Evolutionary conservation across 2,797 vertebrate genomes (phyloP), one percentile per base, ranked within the genome.

Genomic region (Sandelia bainsii): DNA sequence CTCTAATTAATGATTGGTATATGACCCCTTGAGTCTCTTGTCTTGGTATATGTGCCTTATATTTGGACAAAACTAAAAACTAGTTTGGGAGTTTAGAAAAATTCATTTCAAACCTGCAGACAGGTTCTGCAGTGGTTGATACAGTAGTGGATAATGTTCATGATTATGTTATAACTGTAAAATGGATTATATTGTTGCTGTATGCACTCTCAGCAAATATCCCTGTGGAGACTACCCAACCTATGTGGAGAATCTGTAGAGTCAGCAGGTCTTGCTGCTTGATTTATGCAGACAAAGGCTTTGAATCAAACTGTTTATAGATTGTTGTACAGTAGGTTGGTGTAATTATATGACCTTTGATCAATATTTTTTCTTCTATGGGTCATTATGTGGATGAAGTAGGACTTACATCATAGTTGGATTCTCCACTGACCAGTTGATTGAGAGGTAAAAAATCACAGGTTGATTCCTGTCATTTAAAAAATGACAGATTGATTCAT

Each of bases 1-100:
- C 57, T 84, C 62, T 74, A 67, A 46, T 75, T 76, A 72, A 75
- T 67, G 23, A 56, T 63, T 72, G 68, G 19, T 54, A 22, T 77
- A 65, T 72, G 32, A 34, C 73, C 67, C 50, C 73, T 68, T 77
- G 73, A 80, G 58, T 53, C 62, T 84, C 54, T 42, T 79, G 53
- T 86, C 62, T 73, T 57, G 68, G 80, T 88, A 72, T 32, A 29
- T 75, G 90, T 91, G 91, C 92, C 92, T 93, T 93, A 87, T 71
- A 71, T 62, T 76, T 63, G 56, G 72, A 89, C 62, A 82, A 75
- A 80, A 58, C 27, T 53, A 60, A 62, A 78, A 67, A 25, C 7
- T 48, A 59, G 45, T 39, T 51, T 56, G 20, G 34, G 13, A 68
- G 62, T 75, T 75, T 54, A 59, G 58, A 53, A 53, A 58, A 34